A percentile compares a stretch with the other conserved stretches of the same genome.
Evolutionary conservation across 2,797 vertebrate species (phyloP).

Genomic region (Allobates femoralis): DNA sequence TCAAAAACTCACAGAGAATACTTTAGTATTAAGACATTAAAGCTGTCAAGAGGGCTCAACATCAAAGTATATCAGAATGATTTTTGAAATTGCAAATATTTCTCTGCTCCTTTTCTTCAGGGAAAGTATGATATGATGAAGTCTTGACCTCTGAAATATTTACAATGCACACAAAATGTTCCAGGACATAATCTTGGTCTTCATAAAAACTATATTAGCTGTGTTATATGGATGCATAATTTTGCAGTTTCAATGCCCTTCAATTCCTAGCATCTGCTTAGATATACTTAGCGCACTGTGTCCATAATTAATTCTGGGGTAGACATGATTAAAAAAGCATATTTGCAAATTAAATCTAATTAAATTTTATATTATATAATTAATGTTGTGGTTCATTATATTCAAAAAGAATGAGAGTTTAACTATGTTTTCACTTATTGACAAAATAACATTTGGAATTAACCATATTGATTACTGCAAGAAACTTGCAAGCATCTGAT

Average conservation of each 20-base stretch:
- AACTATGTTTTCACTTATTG: neutral
- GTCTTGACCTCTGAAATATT: conserved; percentile 19
- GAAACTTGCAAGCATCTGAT: neutral
- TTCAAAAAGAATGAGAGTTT: neutral
- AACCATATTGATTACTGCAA: neutral
- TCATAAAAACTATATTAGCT: neutral
- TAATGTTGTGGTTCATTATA: conserved; percentile 10
- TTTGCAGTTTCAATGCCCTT: conserved; percentile 8
- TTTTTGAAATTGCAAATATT: neutral
- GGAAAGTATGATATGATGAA: conserved; percentile 9
- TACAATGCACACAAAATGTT: neutral
- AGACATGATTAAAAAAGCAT: conserved; percentile 34
- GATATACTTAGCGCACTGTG: neutral
- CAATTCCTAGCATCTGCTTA: neutral
- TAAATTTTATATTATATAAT: conserved; percentile 7
- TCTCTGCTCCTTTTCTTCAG: neutral
- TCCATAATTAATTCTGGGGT: conserved; percentile 6
- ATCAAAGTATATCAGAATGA: neutral
- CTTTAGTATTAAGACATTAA: neutral
- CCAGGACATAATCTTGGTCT: neutral
- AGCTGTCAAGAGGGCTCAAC: too few species aligned
- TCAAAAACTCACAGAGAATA: neutral
- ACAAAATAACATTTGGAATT: conserved; percentile 4
- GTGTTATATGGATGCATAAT: conserved; percentile 14
- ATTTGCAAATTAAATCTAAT: conserved; percentile 34